Percentiles rank a stretch among this genome's conserved stretches.
Conservation (phyloP, 2,888 invertebrate species). For the Coelopa pilipes region DNA sequence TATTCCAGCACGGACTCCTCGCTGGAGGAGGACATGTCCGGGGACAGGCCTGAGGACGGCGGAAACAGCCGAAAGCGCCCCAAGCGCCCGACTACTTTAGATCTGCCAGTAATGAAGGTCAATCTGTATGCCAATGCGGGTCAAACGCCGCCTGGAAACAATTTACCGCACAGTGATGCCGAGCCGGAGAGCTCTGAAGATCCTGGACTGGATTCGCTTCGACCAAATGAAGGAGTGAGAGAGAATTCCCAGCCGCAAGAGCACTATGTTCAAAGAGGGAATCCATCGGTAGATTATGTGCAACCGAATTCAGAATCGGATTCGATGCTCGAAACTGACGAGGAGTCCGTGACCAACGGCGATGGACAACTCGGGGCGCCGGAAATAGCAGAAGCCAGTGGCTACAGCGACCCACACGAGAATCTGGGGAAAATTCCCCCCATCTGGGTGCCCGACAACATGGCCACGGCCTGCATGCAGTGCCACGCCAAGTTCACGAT, state of each 20-base stretch:
- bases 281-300: background rate
- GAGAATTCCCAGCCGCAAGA: background rate
- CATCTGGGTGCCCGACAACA: constrained; percentile 87
- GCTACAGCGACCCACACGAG: constrained; percentile 61
- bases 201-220: constrained; percentile 50
- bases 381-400: constrained; percentile 55
- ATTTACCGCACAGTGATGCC: constrained; percentile 24
- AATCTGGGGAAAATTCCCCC: constrained; percentile 80
- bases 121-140: constrained; percentile 57
- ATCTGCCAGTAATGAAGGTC: constrained; percentile 54
- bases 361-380: constrained; percentile 17
- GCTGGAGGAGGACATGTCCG: constrained; percentile 37
- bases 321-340: background rate
- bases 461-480: constrained; percentile 83
- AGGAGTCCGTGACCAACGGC: background rate
- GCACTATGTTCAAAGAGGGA: background rate
- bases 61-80: constrained; percentile 48
- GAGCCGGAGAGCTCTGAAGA: constrained; percentile 29
- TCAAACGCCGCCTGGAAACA: constrained; percentile 58
- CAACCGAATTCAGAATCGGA: background rate
- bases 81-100: constrained; percentile 63
- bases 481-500: constrained; percentile 84
- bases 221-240: background rate
- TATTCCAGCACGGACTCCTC: constrained; percentile 59
- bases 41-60: constrained; percentile 35